Base-by-base conservation (phyloP, 2,113 vertebrate genomes). In the Eira barbara region DNA sequence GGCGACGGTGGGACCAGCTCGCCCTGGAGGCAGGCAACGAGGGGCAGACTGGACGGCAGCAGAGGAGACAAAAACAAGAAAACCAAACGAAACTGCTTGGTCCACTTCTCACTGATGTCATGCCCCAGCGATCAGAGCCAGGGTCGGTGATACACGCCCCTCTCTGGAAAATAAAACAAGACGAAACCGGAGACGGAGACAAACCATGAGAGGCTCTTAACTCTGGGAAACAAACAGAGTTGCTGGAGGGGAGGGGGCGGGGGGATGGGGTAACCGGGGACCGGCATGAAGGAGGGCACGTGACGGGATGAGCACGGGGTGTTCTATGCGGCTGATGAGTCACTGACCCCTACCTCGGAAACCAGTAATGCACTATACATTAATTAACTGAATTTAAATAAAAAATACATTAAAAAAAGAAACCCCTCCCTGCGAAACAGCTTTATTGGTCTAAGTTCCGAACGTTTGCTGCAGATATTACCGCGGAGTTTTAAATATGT, bases 291-390 rank as follows among this genome's bases (percentile, higher is more conserved):
- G 34, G 34, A 15, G 63, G 29, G 29, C 6, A 1, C 29, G 2
- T 1, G 34, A n/a, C 1, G 34, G 7, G 4, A 18, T 9, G 17
- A n/a, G 34, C 65, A 1, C 67, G 2, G 34, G 67, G 34, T 9
- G 1, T 69, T 36, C 3, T 7, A 69, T 10, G 17, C 17, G n/a
- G 20, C 67, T 10, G 67, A 36, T 21, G 34, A 69, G 8, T 69
- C 67, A 20, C 67, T 69, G 67, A 36, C 31, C 34, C 18, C 67
- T 21, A n/a, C 67, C 17, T 69, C 34, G 10, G 34, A 69, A 69
- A 36, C 34, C 18, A 21, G 9, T 8, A 20, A 69, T 3, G 31
- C 63, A 15, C 63, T 67, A 17, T 67, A 67, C 34, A 14, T 34
- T 34, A 34, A 34, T 34, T 69, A 10, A 36, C 21, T 36, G 34